Conservation (phyloP, 2,797 vertebrate genomes). For the Tympanoctomys barrerae region DNA sequence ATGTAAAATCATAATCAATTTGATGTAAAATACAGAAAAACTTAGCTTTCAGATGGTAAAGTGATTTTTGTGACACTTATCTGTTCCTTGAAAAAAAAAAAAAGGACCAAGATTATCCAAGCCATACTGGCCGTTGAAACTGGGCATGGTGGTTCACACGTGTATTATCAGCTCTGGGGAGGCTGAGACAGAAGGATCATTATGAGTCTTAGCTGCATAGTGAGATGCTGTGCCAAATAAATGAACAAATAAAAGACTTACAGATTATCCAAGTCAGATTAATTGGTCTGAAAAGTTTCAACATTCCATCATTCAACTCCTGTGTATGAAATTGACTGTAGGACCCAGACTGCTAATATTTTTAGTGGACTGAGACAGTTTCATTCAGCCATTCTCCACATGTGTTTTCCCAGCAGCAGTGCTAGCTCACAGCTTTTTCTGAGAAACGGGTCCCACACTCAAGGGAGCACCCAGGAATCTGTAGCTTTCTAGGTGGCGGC, state of each 20-base stretch:
- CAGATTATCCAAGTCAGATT: background rate
- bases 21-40: background rate
- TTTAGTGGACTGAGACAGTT: background rate
- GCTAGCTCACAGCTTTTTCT: background rate
- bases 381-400: background rate
- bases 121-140: background rate
- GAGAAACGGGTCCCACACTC: background rate
- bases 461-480: rapidly evolving
- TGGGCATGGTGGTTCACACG: too few relatives aligned
- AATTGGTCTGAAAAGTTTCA: background rate
- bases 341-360: background rate
- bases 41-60: background rate
- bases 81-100: background rate
- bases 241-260: too few relatives aligned
- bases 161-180: too few relatives aligned
- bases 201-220: too few relatives aligned
- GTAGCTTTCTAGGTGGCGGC: too few relatives aligned
- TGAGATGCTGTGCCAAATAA: too few relatives aligned
- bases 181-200: too few relatives aligned
- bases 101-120: background rate
- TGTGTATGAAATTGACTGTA: background rate
- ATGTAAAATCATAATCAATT: background rate
- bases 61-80: background rate
- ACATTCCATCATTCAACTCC: too few relatives aligned
- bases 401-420: background rate